Evolutionary conservation across 2,888 invertebrate species (phyloP), one percentile per base, ranked within the genome.

Genomic region (Xestobium rufovillosum): DNA sequence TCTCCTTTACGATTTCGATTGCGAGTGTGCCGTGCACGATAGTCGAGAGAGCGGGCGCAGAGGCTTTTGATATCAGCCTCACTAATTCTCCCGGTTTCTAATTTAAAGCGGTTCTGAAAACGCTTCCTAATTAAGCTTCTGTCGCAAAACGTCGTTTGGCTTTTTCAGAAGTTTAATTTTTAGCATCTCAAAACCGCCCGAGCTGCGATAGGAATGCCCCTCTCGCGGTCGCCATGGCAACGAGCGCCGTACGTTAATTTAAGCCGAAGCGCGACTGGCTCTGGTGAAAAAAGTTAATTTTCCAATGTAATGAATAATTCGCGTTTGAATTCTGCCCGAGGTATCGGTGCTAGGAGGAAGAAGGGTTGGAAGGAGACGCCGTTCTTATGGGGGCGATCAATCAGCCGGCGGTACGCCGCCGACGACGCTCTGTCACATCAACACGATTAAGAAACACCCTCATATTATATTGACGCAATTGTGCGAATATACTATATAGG

Each of bases 61-160:
- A n/a, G n/a, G n/a, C 27, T 30, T 29, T 30, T 16, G 38, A 34
- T 32, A 31, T 17, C 14, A 36, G 40, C 36, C 44, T 42, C 49
- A 52, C 57, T 60, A 62, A 63, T 63, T 63, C 61, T 52, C n/a
- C 56, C 56, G 52, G 49, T 55, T 51, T 55, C 56, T 63, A 61
- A 63, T 63, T 63, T 61, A 60, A 57, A 61, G 59, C 60, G 55
- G 57, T 58, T 58, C 59, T 55, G 55, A 60, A 63, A 66, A 63
- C 63, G 63, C 62, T 65, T 65, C 61, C 66, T 67, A 67, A 67
- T 67, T 67, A 67, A 67, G 64, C 65, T 59, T 62, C 65, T 66
- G 66, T 66, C 65, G 65, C 63, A 61, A 56, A 64, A 64, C 59
- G 65, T 60, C 63, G 65, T 63, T 63, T 60, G 56, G 60, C 60